Evolutionary conservation across 2,888 invertebrate genomes (phyloP), one percentile per base, ranked within the genome.

Genomic region (Hipparchia semele): DNA sequence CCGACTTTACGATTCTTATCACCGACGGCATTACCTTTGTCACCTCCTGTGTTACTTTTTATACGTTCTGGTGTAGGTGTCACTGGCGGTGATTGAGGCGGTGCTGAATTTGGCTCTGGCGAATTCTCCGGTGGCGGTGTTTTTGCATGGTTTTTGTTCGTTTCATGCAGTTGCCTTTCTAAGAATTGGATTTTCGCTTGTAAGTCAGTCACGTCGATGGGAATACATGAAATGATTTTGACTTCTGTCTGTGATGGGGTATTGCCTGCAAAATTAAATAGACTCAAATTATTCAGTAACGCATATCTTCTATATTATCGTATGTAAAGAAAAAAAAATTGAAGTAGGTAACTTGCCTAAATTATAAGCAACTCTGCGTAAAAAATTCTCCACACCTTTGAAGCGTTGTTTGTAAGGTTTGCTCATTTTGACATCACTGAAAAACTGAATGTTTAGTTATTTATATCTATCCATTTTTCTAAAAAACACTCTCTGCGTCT

Each of bases 211-310:
- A 93, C 93, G 76, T 94, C 93, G 76, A 93, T 90, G 6, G 93
- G 93, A 80, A 94, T 92, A 77, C 93, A 94, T 23, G 93, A 94
- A 80, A 93, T 90, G 70, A 94, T 90, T 84, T 93, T 92, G 2
- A 94, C 93, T 81, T 93, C 92, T 0, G 92, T 92, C 76, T 90
- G 90, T 1, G 93, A 92, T 45, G 90, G 88, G 9, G 89, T 84
- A 73, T 94, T 94, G 45, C 93, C 93, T 93, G 79, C 75, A 58
- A 76, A 54, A 67, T 6, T 64, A 46, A 56, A 49, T 5, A 39
- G 39, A 39, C 39, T 39, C 5, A 2, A 39, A 39, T 39, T 39
- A 39, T 2, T 39, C 5, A 5, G 39, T 56, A 58, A 23, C 8
- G 1, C 8, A 13, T 51, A 10, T 46, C 51, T 51, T 73, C 4